Evolutionary conservation across 2,888 invertebrate species (phyloP), one percentile per base, ranked within the genome.

Genomic region (Parasteatoda lunata): DNA sequence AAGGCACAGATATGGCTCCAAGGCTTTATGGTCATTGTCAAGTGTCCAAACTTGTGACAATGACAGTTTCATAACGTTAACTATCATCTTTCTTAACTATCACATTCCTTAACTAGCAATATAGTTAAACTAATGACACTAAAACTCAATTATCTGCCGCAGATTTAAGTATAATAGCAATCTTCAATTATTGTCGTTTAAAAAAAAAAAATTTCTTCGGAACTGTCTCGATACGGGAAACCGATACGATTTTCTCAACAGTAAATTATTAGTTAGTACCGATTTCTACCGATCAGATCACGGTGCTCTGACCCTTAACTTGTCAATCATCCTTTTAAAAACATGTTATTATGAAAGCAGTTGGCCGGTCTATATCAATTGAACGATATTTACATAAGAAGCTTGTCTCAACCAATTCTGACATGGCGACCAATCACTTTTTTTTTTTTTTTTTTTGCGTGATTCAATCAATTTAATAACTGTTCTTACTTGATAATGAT

Each of bases 261-360:
- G 59, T n/a, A 59, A 59, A 59, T 73, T 54, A 73, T 73, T 59
- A 73, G 52, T 73, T 73, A 54, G 73, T 54, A 59, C 54, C 54
- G 54, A 54, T 73, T 52, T 73, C 47, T 4, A 45, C 73, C 48
- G 49, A 64, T 65, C 64, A 64, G 59, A 48, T 65, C 65, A 65
- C 65, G 77, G 68, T 52, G 66, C 68, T 68, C 65, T 76, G 76
- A 76, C 65, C 15, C 76, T 30, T 76, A 47, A 65, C 76, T 66
- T 52, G 77, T 73, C 73, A 73, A 3, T 11, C 73, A n/a, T 59
- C 59, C n/a, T 59, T 13, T 59, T 59, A 59, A 13, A 7, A 59
- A n/a, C n/a, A n/a, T 59, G n/a, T 59, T 59, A 59, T 59, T 59
- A 59, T 9, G 59, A n/a, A 13, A n/a, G 59, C 8, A 59, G n/a